Evolutionary conservation across 1,140 invertebrate species (phyloP).

Genomic region (Tetramorium alpestre): DNA sequence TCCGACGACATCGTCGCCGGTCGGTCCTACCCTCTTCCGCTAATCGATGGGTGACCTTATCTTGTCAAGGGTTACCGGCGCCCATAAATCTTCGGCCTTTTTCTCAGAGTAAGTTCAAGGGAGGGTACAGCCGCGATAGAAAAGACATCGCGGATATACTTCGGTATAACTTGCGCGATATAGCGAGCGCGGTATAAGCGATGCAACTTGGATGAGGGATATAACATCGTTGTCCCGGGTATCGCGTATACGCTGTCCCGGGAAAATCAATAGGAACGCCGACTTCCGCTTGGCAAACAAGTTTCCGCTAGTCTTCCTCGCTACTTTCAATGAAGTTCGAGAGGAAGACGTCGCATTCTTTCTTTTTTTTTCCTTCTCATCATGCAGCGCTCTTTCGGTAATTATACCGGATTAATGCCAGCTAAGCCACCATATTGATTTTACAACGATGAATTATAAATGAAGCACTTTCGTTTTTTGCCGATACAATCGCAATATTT

Average conservation of each 20-base stretch:
- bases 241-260: conserved; percentile 52
- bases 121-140: conserved; percentile 52
- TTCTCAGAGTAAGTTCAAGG: conserved; percentile 66
- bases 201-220: conserved; percentile 59
- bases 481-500: neutral
- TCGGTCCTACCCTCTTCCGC: conserved; percentile 58
- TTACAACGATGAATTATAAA: conserved; percentile 13
- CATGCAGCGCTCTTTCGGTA: neutral
- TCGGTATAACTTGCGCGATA: neutral
- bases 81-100: conserved; percentile 69
- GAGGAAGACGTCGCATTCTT: neutral
- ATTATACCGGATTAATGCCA: conserved; percentile 49
- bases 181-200: conserved; percentile 47
- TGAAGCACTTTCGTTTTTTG: neutral
- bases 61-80: conserved; percentile 68
- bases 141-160: conserved; percentile 16
- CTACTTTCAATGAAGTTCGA: conserved; percentile 25
- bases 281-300: conserved; percentile 57
- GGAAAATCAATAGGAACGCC: conserved; percentile 55
- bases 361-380: no score
- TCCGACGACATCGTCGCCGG: conserved; percentile 31
- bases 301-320: conserved; percentile 45
- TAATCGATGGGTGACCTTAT: conserved; percentile 73
- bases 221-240: conserved; percentile 58
- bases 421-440: neutral